Base-by-base conservation (phyloP, 2,113 vertebrate genomes). In the Empidonax traillii region DNA sequence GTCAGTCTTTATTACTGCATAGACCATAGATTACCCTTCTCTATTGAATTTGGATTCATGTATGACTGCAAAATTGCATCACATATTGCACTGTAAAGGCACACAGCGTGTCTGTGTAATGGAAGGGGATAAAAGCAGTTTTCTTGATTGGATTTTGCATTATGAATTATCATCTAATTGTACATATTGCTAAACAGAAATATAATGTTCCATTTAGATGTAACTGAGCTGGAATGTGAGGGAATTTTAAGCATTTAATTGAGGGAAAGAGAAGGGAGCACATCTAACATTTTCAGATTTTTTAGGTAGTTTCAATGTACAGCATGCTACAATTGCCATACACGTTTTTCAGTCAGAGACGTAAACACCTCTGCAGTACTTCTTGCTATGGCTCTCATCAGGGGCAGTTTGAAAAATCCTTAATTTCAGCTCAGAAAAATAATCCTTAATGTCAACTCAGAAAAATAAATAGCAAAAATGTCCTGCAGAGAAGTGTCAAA, bases 401-500 rank as follows among this genome's bases (percentile, higher is more conserved):
- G 58, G 56, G 75, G 49, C 11, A 37, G 49, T 81, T 41, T 90
- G 87, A 94, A 91, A 94, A 92, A 72, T 67, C 52, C 18, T 69
- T 88, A 90, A 86, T 79, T 94, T 62, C 8, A 14, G 44, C 51
- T 52, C 51, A 52, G 49, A 51, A 25, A 49, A 51, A 25, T 51
- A 92, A 72, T 67, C 52, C 20, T 73, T 88, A 94, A 88, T 79
- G 94, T 66, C 7, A 14, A 44, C 49, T 94, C 67, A 78, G 71
- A 72, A 93, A 82, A 78, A 62, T 52, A 86, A 94, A 83, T 25
- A 79, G 49, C 59, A 81, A 41, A 18, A 53, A 62, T 58, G 39
- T 88, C 89, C 78, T 89, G 87, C 72, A 72, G 85, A 85, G 87
- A 88, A 52, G 10, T 82, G 93, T 78, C 61, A 86, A 35, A 76